Conservation (phyloP, 2,797 vertebrate genomes). For the Gallinago stenura region DNA sequence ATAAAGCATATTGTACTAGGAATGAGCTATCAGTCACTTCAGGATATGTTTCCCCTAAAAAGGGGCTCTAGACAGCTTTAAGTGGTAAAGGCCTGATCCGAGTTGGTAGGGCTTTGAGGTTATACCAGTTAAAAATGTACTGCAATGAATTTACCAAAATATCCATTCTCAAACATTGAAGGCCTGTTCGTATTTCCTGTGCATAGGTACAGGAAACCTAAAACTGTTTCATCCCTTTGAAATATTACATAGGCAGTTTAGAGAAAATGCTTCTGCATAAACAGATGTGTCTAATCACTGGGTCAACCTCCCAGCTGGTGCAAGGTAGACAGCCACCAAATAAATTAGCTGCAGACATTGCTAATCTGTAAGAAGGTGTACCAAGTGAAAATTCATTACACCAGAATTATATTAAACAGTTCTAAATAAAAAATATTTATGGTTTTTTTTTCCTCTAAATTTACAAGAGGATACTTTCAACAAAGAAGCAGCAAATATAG, state of each 20-base stretch:
- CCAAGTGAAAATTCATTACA: not conserved
- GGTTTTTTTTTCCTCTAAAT: not conserved
- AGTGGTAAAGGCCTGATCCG: fast-evolving
- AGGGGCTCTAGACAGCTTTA: not conserved
- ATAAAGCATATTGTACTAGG: not conserved
- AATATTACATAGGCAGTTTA: not conserved
- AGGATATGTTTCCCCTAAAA: not conserved
- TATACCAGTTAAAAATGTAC: not conserved
- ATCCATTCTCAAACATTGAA: not conserved
- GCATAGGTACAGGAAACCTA: not conserved
- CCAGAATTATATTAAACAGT: not conserved
- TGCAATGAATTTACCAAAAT: not conserved
- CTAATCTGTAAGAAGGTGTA: not conserved
- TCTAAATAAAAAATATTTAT: not conserved
- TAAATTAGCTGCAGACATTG: not conserved
- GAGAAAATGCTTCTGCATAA: not conserved
- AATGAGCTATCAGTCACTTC: not conserved
- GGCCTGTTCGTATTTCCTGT: not conserved
- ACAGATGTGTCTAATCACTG: not conserved
- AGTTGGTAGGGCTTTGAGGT: not conserved
- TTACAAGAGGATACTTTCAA: not conserved
- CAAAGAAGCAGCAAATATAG: not conserved
- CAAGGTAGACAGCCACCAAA: not conserved
- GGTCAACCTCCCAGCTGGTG: not conserved
- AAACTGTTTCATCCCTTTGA: not conserved